Conservation (phyloP, 2,113 vertebrate genomes). For the Rhineura floridana region DNA sequence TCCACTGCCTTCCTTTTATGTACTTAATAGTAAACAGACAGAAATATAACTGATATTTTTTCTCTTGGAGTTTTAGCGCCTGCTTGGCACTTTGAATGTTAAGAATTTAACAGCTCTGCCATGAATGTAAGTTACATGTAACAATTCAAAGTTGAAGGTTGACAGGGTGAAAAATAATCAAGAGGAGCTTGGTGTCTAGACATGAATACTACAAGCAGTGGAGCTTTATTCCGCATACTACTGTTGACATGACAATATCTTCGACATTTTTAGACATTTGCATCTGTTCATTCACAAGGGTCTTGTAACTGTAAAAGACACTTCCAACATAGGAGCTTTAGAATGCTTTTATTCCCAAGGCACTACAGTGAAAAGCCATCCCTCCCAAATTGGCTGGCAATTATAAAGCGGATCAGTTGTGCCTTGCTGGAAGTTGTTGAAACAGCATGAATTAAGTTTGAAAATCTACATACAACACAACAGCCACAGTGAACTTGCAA, state of each 20-base stretch:
- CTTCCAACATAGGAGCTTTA: background rate
- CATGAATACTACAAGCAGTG: background rate
- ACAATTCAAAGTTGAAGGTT: background rate
- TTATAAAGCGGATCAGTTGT: constrained; percentile 6
- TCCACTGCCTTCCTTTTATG: background rate
- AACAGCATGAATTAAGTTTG: background rate
- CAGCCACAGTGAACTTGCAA: background rate
- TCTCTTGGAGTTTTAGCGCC: background rate
- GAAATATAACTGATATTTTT: background rate
- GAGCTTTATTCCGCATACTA: background rate
- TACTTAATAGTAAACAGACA: background rate
- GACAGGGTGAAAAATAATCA: background rate
- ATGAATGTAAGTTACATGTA: background rate
- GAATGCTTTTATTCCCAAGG: background rate
- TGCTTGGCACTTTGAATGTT: constrained; percentile 12
- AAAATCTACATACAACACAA: background rate
- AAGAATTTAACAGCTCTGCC: background rate
- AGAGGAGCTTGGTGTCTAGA: background rate
- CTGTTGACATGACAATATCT: constrained; percentile 10
- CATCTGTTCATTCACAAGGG: background rate
- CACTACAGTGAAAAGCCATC: background rate
- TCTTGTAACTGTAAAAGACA: background rate
- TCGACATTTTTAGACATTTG: background rate
- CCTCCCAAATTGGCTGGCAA: background rate
- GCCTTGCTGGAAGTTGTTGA: background rate